Evolutionary conservation across 2,888 invertebrate genomes (phyloP), one percentile per base, ranked within the genome.

Genomic region (Linyphia triangularis): DNA sequence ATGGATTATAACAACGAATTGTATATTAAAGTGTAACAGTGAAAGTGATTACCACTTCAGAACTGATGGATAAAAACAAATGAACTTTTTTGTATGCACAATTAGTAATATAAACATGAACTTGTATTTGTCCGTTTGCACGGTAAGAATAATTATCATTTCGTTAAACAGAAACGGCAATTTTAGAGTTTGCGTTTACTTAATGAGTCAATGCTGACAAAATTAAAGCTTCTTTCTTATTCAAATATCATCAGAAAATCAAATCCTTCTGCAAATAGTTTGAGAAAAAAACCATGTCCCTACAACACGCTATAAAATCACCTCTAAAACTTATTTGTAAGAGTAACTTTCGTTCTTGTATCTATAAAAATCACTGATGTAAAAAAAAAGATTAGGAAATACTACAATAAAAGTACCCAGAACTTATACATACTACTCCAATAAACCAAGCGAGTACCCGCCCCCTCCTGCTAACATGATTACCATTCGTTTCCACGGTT

Each of bases 321-420:
- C n/a, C n/a, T 22, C 63, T 63, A 22, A 7, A n/a, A 22, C 63
- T 77, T 77, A 26, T 77, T 77, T 77, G 37, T 63, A 77, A 59
- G 63, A 37, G 61, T 61, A 59, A 26, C 26, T 77, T 26, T n/a
- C 9, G 37, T 59, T 77, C 40, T 57, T 59, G 28, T 16, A 24
- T 70, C 70, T n/a, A 28, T 10, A 30, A 19, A 16, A 24, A 40
- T 24, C 77, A 16, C 30, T 26, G 37, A n/a, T 40, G 24, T 77
- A 63, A 75, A 75, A 59, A 59, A 73, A 37, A 77, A 61, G 77
- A 77, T 77, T 33, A 63, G 30, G 19, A 33, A n/a, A 33, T 77
- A 19, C 51, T 70, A 70, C 81, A 81, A 70, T 81, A 81, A 81
- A 81, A 33, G 33, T 22, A 19, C 13, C 51, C 57, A 57, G 57